These are phyloP conservation scores for Ahaetulla prasina DNA, from an alignment of 2,113 vertebrate species.

Conservation along the genomic window DNA sequence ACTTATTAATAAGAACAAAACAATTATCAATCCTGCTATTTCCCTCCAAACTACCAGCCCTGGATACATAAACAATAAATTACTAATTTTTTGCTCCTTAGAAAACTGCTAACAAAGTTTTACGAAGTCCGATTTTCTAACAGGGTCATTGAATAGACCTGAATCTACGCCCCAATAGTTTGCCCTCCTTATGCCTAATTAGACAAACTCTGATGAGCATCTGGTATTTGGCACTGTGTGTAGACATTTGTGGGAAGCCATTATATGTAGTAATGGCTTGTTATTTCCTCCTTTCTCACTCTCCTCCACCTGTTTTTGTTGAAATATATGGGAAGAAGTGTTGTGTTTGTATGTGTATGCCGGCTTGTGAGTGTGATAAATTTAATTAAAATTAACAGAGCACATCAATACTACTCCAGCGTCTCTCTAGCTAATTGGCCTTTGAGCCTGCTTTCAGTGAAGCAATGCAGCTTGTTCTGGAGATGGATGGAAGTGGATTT, in stretches of 20 bases:
- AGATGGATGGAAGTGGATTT: conserved; percentile 22
- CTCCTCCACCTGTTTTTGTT: background rate
- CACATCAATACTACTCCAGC: conserved; percentile 7
- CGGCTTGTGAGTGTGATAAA: background rate
- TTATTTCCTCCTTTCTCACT: background rate
- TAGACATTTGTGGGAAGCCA: conserved; percentile 37
- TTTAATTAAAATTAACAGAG: conserved; percentile 45
- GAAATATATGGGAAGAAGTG: conserved; percentile 21
- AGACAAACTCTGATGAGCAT: conserved; percentile 42
- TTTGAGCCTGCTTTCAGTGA: conserved; percentile 33
- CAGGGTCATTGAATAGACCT: conserved; percentile 9
- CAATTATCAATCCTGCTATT: background rate
- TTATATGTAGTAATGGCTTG: background rate
- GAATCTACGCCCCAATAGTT: conserved; percentile 25
- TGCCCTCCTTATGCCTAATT: conserved; percentile 36
- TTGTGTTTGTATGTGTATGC: background rate
- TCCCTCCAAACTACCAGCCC: background rate
- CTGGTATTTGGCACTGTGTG: conserved; percentile 34
- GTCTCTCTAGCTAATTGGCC: conserved; percentile 22
- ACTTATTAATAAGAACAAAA: background rate
- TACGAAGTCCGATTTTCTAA: conserved; percentile 4
- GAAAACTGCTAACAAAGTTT: rapidly evolving
- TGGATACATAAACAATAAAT: background rate
- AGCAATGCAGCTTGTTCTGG: conserved; percentile 9
- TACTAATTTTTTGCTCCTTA: background rate